phyloP scores from a whole-genome alignment of 2,888 invertebrate genomes.

The Cotesia congregata region DNA sequence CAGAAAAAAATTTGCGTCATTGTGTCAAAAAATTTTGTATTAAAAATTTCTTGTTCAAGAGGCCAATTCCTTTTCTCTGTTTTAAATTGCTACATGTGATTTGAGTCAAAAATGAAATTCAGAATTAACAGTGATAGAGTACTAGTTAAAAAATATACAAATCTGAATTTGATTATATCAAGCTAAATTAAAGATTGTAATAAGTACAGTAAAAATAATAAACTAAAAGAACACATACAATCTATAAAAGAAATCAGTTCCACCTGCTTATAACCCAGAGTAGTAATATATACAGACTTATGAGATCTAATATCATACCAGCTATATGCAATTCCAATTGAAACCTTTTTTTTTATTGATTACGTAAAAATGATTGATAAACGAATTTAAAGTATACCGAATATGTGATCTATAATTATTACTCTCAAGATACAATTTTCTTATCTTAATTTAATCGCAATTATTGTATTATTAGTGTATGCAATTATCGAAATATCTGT shows the following conservation, averaged over 20 bases:
- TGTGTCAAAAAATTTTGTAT: no score
- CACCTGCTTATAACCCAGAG: constrained; percentile 19
- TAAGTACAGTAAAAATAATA: not conserved
- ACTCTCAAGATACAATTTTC: not conserved
- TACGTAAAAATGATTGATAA: not conserved
- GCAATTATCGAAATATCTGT: not conserved
- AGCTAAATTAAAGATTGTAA: not conserved
- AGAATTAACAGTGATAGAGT: not conserved
- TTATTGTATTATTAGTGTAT: not conserved
- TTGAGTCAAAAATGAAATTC: not conserved
- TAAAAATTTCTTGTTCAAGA: no score
- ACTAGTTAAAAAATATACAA: not conserved
- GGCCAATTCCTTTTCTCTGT: no score
- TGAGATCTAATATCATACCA: not conserved
- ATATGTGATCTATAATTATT: not conserved
- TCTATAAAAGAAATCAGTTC: constrained; percentile 27
- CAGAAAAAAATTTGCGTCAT: no score
- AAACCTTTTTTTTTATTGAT: not conserved
- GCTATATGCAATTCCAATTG: not conserved
- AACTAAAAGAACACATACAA: not conserved
- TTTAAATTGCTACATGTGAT: not conserved
- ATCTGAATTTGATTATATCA: not conserved
- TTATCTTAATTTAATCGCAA: not conserved
- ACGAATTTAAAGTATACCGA: not conserved
- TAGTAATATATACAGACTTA: constrained; percentile 3